Percentiles rank a stretch among this genome's conserved stretches.
These are phyloP conservation scores for Onychomys leucogaster DNA, from an alignment of 2,797 vertebrate genomes.

Conservation along the genomic window DNA sequence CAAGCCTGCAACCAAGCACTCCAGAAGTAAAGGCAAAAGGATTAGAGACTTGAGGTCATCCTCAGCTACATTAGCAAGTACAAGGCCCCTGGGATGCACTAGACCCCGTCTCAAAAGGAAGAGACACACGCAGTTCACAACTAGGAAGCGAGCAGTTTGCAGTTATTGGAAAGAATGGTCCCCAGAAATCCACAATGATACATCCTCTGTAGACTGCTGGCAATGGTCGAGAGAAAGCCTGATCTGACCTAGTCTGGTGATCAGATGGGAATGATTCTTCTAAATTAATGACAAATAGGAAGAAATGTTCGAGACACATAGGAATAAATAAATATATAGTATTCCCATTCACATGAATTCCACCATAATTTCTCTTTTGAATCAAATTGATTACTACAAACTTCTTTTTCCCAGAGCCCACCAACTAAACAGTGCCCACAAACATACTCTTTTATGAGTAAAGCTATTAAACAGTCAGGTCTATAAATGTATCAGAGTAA, in stretches of 20 bases:
- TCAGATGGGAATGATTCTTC: background rate
- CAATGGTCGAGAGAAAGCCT: too few species aligned
- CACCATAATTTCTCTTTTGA: constrained; percentile 45
- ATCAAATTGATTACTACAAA: constrained; percentile 67
- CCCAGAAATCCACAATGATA: too few species aligned
- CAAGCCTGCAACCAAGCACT: background rate
- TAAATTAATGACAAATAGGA: background rate
- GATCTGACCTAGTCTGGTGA: too few species aligned
- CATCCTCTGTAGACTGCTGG: too few species aligned
- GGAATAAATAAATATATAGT: background rate
- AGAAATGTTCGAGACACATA: background rate
- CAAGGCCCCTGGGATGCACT: background rate
- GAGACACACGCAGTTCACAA: background rate
- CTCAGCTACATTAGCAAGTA: background rate
- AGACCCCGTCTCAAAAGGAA: background rate
- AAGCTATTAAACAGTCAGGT: constrained; percentile 57
- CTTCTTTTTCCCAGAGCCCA: constrained; percentile 58
- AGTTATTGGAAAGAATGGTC: constrained; percentile 10
- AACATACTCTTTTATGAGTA: constrained; percentile 55
- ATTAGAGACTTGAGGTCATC: background rate
- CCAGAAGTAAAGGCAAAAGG: background rate
- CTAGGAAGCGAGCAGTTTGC: background rate
- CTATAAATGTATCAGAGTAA: constrained; percentile 56
- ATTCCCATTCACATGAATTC: constrained; percentile 13
- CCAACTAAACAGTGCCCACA: constrained; percentile 33